Evolutionary conservation across 2,113 vertebrate genomes (phyloP), one percentile per base, ranked within the genome.

Genomic region (Platichthys flesus): DNA sequence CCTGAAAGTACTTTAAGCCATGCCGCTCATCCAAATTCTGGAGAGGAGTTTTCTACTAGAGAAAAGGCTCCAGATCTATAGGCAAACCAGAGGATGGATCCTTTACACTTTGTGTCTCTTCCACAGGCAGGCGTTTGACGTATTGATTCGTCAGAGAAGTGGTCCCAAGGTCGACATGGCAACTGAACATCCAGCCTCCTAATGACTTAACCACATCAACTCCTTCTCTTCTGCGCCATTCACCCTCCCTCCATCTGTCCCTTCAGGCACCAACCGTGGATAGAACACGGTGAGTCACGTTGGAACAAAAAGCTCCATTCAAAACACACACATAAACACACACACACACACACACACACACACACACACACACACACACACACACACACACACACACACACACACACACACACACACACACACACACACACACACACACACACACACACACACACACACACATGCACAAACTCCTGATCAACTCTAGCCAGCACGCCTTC

Each of bases 271-370:
- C 75, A 87, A 89, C 90, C 70, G 76, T 81, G 81, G 84, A 83
- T 85, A 83, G 82, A 90, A 78, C 85, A 81, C 73, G 70, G 79
- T 94, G 93, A 93, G 91, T 94, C 94, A 95, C 78, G 70, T 84
- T 91, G 89, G 84, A 93, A 94, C 86, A 93, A 93, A 93, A 92
- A 92, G 74, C 76, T 79, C 83, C 84, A 91, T 94, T 94, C 71
- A 94, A 93, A 85, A 84, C 83, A 67, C 83, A 79, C 81, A 79
- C 28, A 71, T 45, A 73, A 13, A 71, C 42, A 78, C 67, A 26
- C 51, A 83, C 83, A 71, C 83, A 71, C 72, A 71, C 55, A 84
- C 24, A 24, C 55, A 84, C 24, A 24, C 24, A 24, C 24, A 24
- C 24, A 24, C 2, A 24, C 81, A 79, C 55, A 84, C 24, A 24